Base-by-base conservation (phyloP, 2,888 invertebrate genomes). In the Cactoblastis cactorum region DNA sequence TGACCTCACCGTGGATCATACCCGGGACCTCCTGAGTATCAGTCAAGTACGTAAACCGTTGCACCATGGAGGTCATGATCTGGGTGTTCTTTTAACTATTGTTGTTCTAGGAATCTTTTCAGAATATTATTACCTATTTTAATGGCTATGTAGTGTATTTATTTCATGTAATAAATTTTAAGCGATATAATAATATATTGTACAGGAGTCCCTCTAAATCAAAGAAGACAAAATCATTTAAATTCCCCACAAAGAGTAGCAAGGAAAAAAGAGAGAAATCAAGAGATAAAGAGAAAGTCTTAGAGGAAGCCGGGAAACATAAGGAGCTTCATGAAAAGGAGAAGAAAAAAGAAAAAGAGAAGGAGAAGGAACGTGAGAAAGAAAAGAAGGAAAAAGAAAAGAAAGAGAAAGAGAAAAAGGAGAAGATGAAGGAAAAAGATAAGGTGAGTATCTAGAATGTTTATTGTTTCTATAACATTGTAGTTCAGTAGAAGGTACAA, bases 221-320 rank as follows among this genome's bases (percentile, higher is more conserved):
- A 50, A 96, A 97, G 79, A 97, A 97, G 75, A 93, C 94, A 0
- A 97, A 96, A 78, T 93, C 96, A 1, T 96, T 96, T 68, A 97
- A 96, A 79, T 96, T 96, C 63, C 93, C 95, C n/a, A 93, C 94
- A 1, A 96, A 95, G 74, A 95, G 28, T 17, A 43, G 93, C 66
- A 95, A 95, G 69, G 96, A 96, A 53, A 96, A 96, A 71, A 91
- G 96, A 4, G 96, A 96, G 65, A 96, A 96, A 71, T 96, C 95
- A 0, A 92, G 95, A 53, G 96, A 96, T 69, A 96, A 95, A 71
- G 95, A 95, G 65, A 93, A 93, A 58, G 91, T 89, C 35, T 56
- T 82, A 59, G 89, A 89, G 64, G 88, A 89, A 54, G 71, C 74
- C 14, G 64, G 59, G 1, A 91, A 90, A 56, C 93, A 93, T 35